These are phyloP conservation scores for Drosophila lini DNA, from an alignment of 1,140 invertebrate genomes.

Conservation along the genomic window DNA sequence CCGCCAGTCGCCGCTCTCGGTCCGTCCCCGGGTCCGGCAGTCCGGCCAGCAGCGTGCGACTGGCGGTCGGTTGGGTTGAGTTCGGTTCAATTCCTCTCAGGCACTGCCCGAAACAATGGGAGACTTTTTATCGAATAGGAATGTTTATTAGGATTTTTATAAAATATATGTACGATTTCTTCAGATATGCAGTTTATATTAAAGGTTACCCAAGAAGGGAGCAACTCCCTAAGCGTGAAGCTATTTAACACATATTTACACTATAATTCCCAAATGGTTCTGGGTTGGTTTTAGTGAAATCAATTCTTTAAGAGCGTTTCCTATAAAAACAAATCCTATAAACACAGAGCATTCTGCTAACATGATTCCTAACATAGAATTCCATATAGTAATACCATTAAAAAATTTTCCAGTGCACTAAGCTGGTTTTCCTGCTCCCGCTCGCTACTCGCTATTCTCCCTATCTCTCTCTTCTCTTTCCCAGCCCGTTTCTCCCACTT, in stretches of 20 bases:
- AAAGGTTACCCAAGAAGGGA: neutral
- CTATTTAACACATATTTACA: neutral
- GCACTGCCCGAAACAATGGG: slow-evolving; percentile 1
- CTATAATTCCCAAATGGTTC: neutral
- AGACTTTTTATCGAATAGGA: neutral
- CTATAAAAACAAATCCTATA: no score
- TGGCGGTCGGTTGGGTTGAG: slow-evolving; percentile 65
- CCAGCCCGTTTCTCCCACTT: slow-evolving; percentile 5
- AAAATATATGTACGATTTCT: neutral
- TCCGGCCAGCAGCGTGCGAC: slow-evolving; percentile 67
- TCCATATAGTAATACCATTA: no score
- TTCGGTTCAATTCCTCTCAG: slow-evolving; percentile 41
- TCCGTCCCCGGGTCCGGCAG: slow-evolving; percentile 41
- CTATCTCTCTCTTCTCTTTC: slow-evolving; percentile 7
- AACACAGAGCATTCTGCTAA: no score
- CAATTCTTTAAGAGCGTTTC: neutral
- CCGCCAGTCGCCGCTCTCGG: slow-evolving; percentile 55
- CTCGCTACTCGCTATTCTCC: slow-evolving; percentile 32
- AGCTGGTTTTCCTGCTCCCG: slow-evolving; percentile 59
- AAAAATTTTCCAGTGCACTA: slow-evolving; percentile 26
- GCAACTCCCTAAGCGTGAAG: neutral
- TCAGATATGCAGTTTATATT: neutral
- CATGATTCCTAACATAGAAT: neutral
- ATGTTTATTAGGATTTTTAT: no score
- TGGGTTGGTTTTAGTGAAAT: neutral